Percentiles rank a stretch among this genome's conserved stretches.
phyloP scores from a whole-genome alignment of 2,888 invertebrate genomes.

The Pycnomerus fuliginosus region DNA sequence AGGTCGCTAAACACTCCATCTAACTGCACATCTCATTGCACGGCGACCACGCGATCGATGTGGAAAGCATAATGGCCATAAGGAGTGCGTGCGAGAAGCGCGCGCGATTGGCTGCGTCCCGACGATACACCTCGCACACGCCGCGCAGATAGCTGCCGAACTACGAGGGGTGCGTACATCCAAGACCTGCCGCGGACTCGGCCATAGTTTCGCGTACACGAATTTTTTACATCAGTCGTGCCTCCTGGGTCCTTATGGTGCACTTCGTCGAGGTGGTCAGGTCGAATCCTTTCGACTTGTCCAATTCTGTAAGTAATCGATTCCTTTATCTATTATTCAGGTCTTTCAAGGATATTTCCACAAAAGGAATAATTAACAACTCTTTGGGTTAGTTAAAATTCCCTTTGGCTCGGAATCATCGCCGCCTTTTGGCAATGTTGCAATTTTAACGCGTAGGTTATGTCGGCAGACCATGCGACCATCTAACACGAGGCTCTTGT shows the following conservation, averaged over 20 bases:
- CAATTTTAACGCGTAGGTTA: too few relatives aligned
- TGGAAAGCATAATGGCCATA: constrained; percentile 49
- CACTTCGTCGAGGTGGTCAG: constrained; percentile 78
- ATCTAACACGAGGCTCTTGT: too few relatives aligned
- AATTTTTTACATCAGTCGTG: not conserved
- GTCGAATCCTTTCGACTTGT: constrained; percentile 76
- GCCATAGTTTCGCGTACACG: too few relatives aligned
- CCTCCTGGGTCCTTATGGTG: constrained; percentile 65
- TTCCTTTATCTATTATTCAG: too few relatives aligned
- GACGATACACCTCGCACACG: constrained; percentile 36
- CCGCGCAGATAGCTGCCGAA: constrained; percentile 43
- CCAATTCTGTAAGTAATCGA: constrained; percentile 70
- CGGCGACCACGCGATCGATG: constrained; percentile 44
- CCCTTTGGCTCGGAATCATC: too few relatives aligned
- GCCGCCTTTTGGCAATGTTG: too few relatives aligned
- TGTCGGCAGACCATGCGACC: too few relatives aligned
- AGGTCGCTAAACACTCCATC: constrained; percentile 35
- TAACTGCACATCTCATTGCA: constrained; percentile 36
- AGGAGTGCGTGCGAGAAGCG: constrained; percentile 51
- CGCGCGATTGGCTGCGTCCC: constrained; percentile 50
- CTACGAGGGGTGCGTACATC: constrained; percentile 43
- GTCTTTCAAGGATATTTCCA: too few relatives aligned
- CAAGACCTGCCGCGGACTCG: too few relatives aligned
- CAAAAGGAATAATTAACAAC: too few relatives aligned
- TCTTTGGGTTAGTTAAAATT: too few relatives aligned